A percentile compares a stretch with the other conserved stretches of the same genome.
These are phyloP conservation scores for Egretta garzetta DNA, from an alignment of 2,113 vertebrate genomes.

Conservation along the genomic window DNA sequence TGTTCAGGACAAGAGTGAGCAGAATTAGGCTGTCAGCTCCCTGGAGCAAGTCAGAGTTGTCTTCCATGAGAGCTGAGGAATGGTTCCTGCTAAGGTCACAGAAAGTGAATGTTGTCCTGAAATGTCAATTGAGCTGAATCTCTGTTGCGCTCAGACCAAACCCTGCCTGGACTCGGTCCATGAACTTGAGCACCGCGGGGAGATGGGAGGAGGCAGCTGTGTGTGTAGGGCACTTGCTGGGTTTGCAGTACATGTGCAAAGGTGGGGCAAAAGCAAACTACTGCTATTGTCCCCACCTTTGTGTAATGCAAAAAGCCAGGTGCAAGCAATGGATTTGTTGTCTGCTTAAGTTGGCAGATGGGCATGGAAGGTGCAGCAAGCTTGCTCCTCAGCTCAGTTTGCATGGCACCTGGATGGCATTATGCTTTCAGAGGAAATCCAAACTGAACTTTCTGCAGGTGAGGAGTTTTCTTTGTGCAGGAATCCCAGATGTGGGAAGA, in stretches of 20 bases:
- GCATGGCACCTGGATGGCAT: background rate
- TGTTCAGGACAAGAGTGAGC: background rate
- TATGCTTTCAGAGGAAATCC: background rate
- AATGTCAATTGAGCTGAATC: background rate
- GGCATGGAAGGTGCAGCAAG: background rate
- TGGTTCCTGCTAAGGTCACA: background rate
- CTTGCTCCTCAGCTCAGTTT: background rate
- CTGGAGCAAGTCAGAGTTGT: background rate
- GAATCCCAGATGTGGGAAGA: background rate
- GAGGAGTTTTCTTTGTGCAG: background rate
- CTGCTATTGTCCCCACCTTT: background rate
- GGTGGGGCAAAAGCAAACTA: background rate
- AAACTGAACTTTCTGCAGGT: background rate
- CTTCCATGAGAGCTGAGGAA: background rate
- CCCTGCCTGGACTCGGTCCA: background rate
- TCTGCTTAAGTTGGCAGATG: background rate
- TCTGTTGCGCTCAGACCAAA: background rate
- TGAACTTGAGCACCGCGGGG: background rate
- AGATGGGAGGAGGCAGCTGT: background rate
- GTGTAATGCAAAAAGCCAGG: background rate
- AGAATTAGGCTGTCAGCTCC: background rate
- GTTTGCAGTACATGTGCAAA: background rate
- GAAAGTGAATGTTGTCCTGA: background rate
- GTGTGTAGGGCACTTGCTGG: background rate
- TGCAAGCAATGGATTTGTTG: background rate